A percentile compares a stretch with the other conserved stretches of the same genome.
Evolutionary conservation across 2,113 vertebrate species (phyloP).

Genomic region (Tragelaphus imberbis): DNA sequence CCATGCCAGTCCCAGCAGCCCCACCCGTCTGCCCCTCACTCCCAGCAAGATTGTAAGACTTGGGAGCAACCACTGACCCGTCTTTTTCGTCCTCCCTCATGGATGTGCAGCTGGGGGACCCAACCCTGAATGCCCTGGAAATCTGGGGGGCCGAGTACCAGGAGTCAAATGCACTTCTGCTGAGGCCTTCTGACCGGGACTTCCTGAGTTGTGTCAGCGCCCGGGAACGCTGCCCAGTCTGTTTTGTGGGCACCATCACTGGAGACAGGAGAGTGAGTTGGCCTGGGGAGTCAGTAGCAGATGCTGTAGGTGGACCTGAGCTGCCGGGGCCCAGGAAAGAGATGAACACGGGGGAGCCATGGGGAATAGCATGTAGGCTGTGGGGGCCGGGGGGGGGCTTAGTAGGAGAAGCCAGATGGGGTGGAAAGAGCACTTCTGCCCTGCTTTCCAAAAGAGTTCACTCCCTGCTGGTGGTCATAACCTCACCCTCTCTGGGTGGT

Average conservation of each 20-base stretch:
- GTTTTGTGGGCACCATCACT: constrained; percentile 89
- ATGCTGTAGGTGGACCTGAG: fast-evolving
- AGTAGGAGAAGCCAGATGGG: neutral
- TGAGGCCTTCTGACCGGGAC: constrained; percentile 74
- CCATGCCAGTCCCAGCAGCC: neutral
- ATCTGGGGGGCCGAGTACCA: constrained; percentile 96
- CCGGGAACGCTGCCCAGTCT: constrained; percentile 88
- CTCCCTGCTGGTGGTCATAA: neutral
- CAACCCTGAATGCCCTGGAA: constrained; percentile 91
- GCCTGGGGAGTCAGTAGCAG: neutral
- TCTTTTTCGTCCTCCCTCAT: neutral
- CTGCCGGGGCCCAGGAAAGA: too few species aligned
- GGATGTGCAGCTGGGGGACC: constrained; percentile 86
- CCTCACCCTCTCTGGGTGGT: constrained; percentile 58
- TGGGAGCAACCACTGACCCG: neutral
- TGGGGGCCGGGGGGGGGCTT: fast-evolving
- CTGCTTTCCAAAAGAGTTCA: neutral
- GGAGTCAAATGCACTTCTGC: constrained; percentile 91
- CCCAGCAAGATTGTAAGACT: neutral
- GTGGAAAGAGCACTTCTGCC: neutral
- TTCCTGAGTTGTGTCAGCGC: constrained; percentile 84
- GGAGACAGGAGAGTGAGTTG: constrained; percentile 85
- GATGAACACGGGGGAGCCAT: neutral
- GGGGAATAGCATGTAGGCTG: neutral
- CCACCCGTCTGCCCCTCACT: neutral